A percentile compares a stretch with the other conserved stretches of the same genome.
Conservation (phyloP, 2,113 vertebrate genomes). For the Megalops atlanticus region DNA sequence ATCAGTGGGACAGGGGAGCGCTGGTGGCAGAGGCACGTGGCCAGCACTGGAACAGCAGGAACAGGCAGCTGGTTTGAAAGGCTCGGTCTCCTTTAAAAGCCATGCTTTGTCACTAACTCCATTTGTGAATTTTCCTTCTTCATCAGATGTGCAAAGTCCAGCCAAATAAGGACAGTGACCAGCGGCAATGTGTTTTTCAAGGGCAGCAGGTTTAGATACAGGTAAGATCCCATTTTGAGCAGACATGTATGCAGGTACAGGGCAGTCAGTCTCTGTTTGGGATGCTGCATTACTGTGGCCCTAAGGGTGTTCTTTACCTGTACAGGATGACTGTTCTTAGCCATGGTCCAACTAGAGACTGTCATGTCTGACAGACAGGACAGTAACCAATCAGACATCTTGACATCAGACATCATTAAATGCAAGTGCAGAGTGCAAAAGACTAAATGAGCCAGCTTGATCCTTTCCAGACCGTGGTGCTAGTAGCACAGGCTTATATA, state of each 20-base stretch:
- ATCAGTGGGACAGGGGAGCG: not conserved
- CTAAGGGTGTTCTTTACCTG: too few relatives aligned
- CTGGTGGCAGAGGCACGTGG: slow-evolving; percentile 2
- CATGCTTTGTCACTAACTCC: not conserved
- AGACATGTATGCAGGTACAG: too few relatives aligned
- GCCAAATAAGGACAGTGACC: slow-evolving; percentile 96
- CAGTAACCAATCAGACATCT: too few relatives aligned
- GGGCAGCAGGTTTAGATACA: slow-evolving; percentile 96
- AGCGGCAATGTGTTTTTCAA: slow-evolving; percentile 99
- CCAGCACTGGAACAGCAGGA: not conserved
- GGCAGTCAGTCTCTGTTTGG: too few relatives aligned
- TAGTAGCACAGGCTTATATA: too few relatives aligned
- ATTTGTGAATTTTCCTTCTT: slow-evolving; percentile 46
- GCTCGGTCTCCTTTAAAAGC: slow-evolving; percentile 22
- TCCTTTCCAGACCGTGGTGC: too few relatives aligned
- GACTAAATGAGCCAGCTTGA: too few relatives aligned
- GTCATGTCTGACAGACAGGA: too few relatives aligned
- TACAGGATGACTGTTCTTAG: too few relatives aligned
- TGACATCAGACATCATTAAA: too few relatives aligned
- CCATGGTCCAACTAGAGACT: too few relatives aligned
- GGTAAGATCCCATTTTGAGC: slow-evolving; percentile 70
- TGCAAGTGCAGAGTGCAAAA: too few relatives aligned
- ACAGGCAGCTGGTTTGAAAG: not conserved
- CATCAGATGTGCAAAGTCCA: slow-evolving; percentile 93
- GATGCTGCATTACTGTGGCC: not conserved